Conservation (phyloP, 2,797 vertebrate genomes). For the Oryzias sinensis region DNA sequence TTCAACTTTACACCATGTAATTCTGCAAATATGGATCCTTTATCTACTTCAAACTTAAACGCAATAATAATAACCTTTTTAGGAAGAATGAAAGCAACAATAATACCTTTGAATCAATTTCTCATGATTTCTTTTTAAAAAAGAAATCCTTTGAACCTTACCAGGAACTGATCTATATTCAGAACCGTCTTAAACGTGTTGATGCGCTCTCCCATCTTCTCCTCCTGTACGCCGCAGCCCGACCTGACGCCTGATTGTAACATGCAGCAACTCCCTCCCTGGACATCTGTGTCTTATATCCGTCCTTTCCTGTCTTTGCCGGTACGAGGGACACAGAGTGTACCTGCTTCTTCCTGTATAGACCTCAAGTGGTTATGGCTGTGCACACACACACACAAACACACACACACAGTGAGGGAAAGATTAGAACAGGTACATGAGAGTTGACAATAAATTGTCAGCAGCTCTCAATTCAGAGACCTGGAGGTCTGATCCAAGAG, state of each 20-base stretch:
- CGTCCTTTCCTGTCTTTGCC: conserved; percentile 51
- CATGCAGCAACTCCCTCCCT: conserved; percentile 23
- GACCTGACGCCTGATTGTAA: conserved; percentile 22
- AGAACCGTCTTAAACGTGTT: conserved; percentile 78
- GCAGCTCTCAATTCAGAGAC: conserved; percentile 78
- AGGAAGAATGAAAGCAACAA: no score
- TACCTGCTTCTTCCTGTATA: conserved; percentile 50
- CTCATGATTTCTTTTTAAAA: not conserved
- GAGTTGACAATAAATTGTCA: conserved; percentile 78
- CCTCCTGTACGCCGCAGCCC: conserved; percentile 18
- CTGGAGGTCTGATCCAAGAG: conserved; percentile 52
- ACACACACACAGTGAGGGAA: conserved; percentile 6
- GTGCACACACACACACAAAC: conserved; percentile 12
- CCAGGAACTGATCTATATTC: conserved; percentile 80
- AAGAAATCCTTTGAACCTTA: conserved; percentile 55
- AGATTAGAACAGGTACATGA: conserved; percentile 67
- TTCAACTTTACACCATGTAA: conserved; percentile 10
- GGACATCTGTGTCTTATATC: conserved; percentile 49
- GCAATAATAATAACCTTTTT: no score
- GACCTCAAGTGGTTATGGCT: conserved; percentile 44
- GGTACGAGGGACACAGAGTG: conserved; percentile 26
- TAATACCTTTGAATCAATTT: no score
- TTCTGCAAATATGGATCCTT: conserved; percentile 1
- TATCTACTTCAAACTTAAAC: no score
- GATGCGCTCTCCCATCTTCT: conserved; percentile 71